phyloP scores from a whole-genome alignment of 2,888 invertebrate genomes.

The Mylabris sibirica region DNA sequence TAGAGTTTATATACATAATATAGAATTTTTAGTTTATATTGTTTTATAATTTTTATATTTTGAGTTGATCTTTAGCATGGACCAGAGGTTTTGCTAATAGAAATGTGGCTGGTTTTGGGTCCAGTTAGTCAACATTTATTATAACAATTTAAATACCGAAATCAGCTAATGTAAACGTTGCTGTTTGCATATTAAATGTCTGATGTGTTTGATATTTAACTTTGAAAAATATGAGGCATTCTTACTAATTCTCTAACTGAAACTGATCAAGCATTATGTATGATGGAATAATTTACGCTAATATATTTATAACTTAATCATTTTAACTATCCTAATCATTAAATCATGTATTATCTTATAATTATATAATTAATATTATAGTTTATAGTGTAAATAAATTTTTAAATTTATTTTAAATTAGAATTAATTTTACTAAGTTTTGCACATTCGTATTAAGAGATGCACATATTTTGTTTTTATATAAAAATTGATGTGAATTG shows the following conservation, averaged over 20 bases:
- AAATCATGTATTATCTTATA: no score
- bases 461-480: no score
- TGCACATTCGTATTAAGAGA: not conserved
- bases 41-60: slow-evolving; percentile 29
- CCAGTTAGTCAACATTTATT: slow-evolving; percentile 50
- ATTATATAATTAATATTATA: no score
- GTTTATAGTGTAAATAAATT: not conserved
- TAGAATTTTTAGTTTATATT: slow-evolving; percentile 26
- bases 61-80: slow-evolving; percentile 45
- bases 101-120: slow-evolving; percentile 51
- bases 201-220: slow-evolving; percentile 34
- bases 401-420: not conserved
- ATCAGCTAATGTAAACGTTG: slow-evolving; percentile 37
- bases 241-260: not conserved
- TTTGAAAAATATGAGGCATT: not conserved
- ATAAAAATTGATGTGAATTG: not conserved
- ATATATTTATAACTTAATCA: not conserved
- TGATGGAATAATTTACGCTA: not conserved
- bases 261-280: not conserved
- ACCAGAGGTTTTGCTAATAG: slow-evolving; percentile 49
- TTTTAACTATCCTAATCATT: not conserved
- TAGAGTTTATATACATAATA: slow-evolving; percentile 21
- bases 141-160: slow-evolving; percentile 31
- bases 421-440: no score
- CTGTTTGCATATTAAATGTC: slow-evolving; percentile 35